phyloP scores from a whole-genome alignment of 2,888 invertebrate species.

The Chymomyza amoena region DNA sequence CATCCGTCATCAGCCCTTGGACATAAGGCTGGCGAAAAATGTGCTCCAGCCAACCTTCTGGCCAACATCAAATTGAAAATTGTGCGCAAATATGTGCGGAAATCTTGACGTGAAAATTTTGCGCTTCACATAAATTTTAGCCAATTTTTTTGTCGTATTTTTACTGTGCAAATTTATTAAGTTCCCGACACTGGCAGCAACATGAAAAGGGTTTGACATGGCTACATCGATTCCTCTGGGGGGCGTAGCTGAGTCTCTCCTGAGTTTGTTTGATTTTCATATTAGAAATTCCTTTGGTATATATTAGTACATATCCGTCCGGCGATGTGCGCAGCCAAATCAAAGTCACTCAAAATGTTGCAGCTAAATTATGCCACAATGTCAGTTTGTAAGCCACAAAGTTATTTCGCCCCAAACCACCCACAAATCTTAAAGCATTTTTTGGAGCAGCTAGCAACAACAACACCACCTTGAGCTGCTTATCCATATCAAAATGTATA shows the following conservation, averaged over 20 bases:
- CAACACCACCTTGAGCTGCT: constrained; percentile 19
- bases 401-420: not conserved
- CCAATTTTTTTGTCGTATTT: not conserved
- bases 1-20: not conserved
- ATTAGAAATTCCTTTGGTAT: constrained; percentile 46
- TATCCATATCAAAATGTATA: constrained; percentile 28
- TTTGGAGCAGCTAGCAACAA: not conserved
- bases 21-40: not conserved
- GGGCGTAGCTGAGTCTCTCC: constrained; percentile 25
- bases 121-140: constrained; percentile 26
- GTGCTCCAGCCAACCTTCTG: not conserved
- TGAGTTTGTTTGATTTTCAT: constrained; percentile 5
- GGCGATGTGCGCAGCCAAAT: not conserved
- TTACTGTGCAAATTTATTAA: constrained; percentile 43
- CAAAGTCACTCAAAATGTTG: not conserved
- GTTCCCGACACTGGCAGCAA: constrained; percentile 26
- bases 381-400: not conserved
- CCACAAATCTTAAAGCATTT: not conserved
- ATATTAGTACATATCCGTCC: not conserved
- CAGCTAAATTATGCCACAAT: not conserved
- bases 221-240: constrained; percentile 26
- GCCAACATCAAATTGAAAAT: not conserved
- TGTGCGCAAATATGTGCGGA: constrained; percentile 10
- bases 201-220: constrained; percentile 64
- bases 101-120: constrained; percentile 5